These are phyloP conservation scores for Taurulus bubalis DNA, from an alignment of 2,113 vertebrate genomes.

Conservation along the genomic window DNA sequence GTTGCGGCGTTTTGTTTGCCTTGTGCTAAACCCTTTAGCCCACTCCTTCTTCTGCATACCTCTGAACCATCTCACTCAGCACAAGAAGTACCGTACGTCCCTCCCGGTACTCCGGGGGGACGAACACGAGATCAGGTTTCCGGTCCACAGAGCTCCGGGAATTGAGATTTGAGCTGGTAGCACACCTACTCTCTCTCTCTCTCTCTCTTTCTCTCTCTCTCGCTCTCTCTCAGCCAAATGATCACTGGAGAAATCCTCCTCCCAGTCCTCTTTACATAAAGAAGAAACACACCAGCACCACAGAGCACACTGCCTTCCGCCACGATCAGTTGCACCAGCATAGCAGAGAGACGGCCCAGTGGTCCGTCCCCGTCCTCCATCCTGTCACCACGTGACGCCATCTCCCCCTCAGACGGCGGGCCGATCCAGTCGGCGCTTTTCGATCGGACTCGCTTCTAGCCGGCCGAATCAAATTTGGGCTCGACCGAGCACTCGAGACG, in stretches of 20 bases:
- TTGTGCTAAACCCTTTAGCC: conserved; percentile 14
- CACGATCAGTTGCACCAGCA: conserved; percentile 76
- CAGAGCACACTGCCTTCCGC: conserved; percentile 79
- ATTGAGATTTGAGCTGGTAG: conserved; percentile 48
- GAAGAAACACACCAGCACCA: conserved; percentile 69
- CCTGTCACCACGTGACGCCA: conserved; percentile 18
- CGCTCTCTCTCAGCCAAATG: conserved; percentile 56
- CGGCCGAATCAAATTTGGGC: background rate
- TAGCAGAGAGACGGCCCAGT: conserved; percentile 55
- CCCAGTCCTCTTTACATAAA: conserved; percentile 7
- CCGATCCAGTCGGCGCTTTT: background rate
- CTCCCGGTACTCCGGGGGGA: background rate
- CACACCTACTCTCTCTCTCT: conserved; percentile 3
- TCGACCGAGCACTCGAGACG: too few species aligned
- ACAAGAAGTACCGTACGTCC: conserved; percentile 18
- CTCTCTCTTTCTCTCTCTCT: conserved; percentile 30
- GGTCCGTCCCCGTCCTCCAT: conserved; percentile 27
- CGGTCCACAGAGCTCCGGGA: background rate
- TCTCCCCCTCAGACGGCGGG: conserved; percentile 24
- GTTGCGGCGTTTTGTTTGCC: conserved; percentile 31
- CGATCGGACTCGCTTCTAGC: background rate
- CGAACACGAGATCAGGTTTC: conserved; percentile 11
- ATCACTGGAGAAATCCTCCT: conserved; percentile 46
- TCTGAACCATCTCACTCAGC: conserved; percentile 20
- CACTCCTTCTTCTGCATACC: background rate